phyloP scores from a whole-genome alignment of 2,888 invertebrate species.

The Cetonia aurata region DNA sequence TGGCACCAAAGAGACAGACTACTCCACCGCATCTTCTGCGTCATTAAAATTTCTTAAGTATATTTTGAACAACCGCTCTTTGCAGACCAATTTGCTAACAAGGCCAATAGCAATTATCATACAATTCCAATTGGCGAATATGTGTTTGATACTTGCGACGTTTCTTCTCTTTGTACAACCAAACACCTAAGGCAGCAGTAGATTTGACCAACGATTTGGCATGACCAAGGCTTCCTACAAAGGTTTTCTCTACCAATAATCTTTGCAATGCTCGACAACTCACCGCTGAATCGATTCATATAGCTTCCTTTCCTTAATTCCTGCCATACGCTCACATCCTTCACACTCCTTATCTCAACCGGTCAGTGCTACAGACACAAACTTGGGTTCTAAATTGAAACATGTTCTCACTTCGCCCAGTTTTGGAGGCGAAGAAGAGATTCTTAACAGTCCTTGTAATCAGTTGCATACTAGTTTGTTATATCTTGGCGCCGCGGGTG shows the following conservation, averaged over 20 bases:
- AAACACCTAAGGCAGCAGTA: slow-evolving; percentile 78
- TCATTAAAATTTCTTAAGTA: slow-evolving; percentile 83
- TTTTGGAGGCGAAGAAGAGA: slow-evolving; percentile 68
- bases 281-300: slow-evolving; percentile 76
- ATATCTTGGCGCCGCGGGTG: slow-evolving; percentile 73
- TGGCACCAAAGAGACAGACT: slow-evolving; percentile 70
- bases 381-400: slow-evolving; percentile 74
- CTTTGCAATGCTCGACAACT: slow-evolving; percentile 71
- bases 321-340: slow-evolving; percentile 77
- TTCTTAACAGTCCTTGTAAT: slow-evolving; percentile 68
- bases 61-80: slow-evolving; percentile 86
- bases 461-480: slow-evolving; percentile 70
- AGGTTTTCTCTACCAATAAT: slow-evolving; percentile 70
- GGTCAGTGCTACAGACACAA: slow-evolving; percentile 78
- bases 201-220: slow-evolving; percentile 85
- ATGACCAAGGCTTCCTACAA: slow-evolving; percentile 82
- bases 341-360: slow-evolving; percentile 79
- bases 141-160: slow-evolving; percentile 59
- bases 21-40: slow-evolving; percentile 77
- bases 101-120: slow-evolving; percentile 75
- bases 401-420: slow-evolving; percentile 73
- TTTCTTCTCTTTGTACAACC: slow-evolving; percentile 80
- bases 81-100: slow-evolving; percentile 80
- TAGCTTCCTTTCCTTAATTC: slow-evolving; percentile 82
- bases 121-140: slow-evolving; percentile 69